Percentiles rank a stretch among this genome's conserved stretches.
phyloP scores from a whole-genome alignment of 2,888 invertebrate genomes.

The Xanthorhoe designata region DNA sequence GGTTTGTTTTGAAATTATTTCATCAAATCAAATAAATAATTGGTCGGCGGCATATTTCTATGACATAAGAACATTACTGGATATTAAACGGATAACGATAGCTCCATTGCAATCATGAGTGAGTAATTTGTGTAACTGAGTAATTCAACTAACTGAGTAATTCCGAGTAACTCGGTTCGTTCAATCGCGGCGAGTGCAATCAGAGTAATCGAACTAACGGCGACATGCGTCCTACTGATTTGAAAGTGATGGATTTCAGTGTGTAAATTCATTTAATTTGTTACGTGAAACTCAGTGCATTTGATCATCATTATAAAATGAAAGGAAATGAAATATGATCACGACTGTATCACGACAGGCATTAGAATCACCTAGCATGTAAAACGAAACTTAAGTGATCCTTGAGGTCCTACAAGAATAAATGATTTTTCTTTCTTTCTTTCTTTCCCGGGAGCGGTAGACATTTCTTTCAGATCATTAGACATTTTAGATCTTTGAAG shows the following conservation, averaged over 20 bases:
- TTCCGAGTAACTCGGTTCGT: conserved; percentile 13
- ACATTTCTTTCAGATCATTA: no score
- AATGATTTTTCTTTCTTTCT: no score
- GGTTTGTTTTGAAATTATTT: no score
- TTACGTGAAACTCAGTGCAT: neutral
- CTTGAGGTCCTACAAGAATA: no score
- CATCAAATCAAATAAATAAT: neutral
- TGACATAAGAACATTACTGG: neutral
- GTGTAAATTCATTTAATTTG: neutral
- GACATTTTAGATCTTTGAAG: no score
- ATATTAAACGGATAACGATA: conserved; percentile 15
- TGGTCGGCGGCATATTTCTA: neutral
- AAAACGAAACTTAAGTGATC: no score
- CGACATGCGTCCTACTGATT: conserved; percentile 15
- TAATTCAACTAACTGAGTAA: conserved; percentile 12
- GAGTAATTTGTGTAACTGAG: conserved; percentile 12
- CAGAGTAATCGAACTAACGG: conserved; percentile 27
- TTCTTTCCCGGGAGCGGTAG: no score
- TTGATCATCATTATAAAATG: no score
- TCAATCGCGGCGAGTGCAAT: conserved; percentile 14
- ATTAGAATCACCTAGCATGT: no score
- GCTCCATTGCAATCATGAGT: conserved; percentile 15
- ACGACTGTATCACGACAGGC: no score
- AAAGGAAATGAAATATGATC: no score
- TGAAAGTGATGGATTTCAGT: conserved; percentile 1